These are phyloP conservation scores for Pangasius sanitwongsei DNA, from an alignment of 2,797 vertebrate species.

Conservation along the genomic window DNA sequence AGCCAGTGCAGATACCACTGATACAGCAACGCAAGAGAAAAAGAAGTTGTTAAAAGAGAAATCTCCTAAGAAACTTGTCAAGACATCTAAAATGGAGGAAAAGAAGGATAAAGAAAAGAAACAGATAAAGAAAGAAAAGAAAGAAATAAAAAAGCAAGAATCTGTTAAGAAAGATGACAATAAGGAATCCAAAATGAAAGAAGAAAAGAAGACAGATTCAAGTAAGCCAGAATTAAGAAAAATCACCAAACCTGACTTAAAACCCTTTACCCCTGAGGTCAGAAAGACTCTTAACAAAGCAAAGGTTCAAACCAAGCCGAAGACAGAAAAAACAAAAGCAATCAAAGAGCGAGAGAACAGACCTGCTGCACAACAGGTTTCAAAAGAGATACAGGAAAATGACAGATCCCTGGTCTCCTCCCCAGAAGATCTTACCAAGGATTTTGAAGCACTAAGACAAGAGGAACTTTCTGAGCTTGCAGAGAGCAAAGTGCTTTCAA, in stretches of 20 bases:
- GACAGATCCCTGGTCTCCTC: slow-evolving; percentile 86
- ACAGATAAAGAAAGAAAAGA: slow-evolving; percentile 80
- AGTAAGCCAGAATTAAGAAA: slow-evolving; percentile 88
- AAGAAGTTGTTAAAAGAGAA: slow-evolving; percentile 91
- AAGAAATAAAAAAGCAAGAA: slow-evolving; percentile 74
- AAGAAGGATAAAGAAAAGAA: slow-evolving; percentile 99
- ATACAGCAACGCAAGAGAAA: slow-evolving; percentile 86
- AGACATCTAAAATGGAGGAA: slow-evolving; percentile 88
- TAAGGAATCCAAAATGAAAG: slow-evolving; percentile 87
- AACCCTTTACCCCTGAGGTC: slow-evolving; percentile 95
- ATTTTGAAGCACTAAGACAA: slow-evolving; percentile 90
- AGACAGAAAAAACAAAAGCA: slow-evolving; percentile 84
- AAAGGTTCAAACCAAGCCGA: slow-evolving; percentile 87
- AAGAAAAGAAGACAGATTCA: slow-evolving; percentile 83
- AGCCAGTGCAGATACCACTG: slow-evolving; percentile 78
- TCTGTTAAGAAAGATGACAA: slow-evolving; percentile 88
- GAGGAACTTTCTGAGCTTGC: slow-evolving; percentile 72
- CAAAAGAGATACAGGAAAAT: slow-evolving; percentile 67
- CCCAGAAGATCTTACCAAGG: slow-evolving; percentile 95
- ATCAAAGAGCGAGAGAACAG: slow-evolving; percentile 84
- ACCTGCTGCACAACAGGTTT: slow-evolving; percentile 66
- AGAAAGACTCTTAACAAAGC: slow-evolving; percentile 95
- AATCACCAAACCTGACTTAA: slow-evolving; percentile 90
- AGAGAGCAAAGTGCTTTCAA: slow-evolving; percentile 63
- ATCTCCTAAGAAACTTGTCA: slow-evolving; percentile 82